Evolutionary conservation across 2,888 invertebrate genomes (phyloP), one percentile per base, ranked within the genome.

Genomic region (Palloptera scutellata): DNA sequence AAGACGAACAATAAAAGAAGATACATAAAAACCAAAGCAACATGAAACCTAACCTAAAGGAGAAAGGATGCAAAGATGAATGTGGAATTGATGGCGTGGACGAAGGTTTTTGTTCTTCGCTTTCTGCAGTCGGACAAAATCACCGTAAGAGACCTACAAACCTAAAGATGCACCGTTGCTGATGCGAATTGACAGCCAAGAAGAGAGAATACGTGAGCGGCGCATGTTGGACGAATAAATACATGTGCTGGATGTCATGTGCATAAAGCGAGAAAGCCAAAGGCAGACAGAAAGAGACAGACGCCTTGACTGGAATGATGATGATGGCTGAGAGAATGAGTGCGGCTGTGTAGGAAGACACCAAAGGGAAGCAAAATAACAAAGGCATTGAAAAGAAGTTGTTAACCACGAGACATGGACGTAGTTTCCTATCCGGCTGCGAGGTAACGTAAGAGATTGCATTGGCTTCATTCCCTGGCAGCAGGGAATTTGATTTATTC

Each of bases 141-240:
- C 48, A 19, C 53, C 53, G 53, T 53, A 17, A 53, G 13, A 19
- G 53, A 53, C 53, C 53, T 54, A 54, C 54, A 54, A 54, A 54
- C 54, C 54, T 54, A 54, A 54, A 54, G 54, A 54, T 54, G 20
- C 54, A 17, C 19, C 15, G 48, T 15, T 48, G 12, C 6, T n/a
- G 15, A 48, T 48, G 48, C 5, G n/a, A 48, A 48, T 11, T 13
- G 48, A 13, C 15, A 11, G 15, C 48, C 48, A n/a, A 8, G 48
- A 48, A n/a, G 12, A 11, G 5, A n/a, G 48, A 13, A 48, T 48
- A 15, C 13, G 5, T 48, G 48, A 13, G 11, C 48, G 48, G 48
- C 48, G 48, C 8, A 11, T n/a, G 48, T n/a, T 48, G 48, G 11
- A 48, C 12, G 48, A 48, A 15, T 8, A 6, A 11, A 15, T 8